phyloP scores from a whole-genome alignment of 1,140 invertebrate genomes.

The Phthorimaea operculella region DNA sequence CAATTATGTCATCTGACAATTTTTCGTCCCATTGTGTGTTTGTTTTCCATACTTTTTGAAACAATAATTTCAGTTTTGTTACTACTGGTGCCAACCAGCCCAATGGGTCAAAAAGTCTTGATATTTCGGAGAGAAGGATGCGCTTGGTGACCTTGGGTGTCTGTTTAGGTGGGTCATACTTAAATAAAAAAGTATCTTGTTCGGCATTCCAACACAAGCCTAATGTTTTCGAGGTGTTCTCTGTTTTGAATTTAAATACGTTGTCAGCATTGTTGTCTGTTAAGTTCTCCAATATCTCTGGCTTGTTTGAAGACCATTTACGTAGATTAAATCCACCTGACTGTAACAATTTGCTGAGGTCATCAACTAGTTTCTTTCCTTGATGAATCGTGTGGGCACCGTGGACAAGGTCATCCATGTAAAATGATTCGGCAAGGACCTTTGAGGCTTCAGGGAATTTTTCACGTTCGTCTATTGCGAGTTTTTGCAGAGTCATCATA shows the following conservation, averaged over 20 bases:
- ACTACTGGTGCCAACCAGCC: slow-evolving; percentile 45
- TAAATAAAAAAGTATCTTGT: slow-evolving; percentile 16
- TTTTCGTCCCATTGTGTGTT: slow-evolving; percentile 17
- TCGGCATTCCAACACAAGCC: slow-evolving; percentile 18
- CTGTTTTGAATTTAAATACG: slow-evolving; percentile 10
- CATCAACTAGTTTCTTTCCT: slow-evolving; percentile 18
- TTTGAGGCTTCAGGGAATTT: slow-evolving; percentile 11
- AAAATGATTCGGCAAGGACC: slow-evolving; percentile 11
- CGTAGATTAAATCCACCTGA: slow-evolving; percentile 23
- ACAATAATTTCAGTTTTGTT: slow-evolving; percentile 41
- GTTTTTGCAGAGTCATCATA: slow-evolving; percentile 2
- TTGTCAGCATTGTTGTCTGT: neutral
- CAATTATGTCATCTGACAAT: slow-evolving; percentile 7
- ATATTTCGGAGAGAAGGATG: slow-evolving; percentile 18
- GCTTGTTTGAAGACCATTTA: slow-evolving; percentile 24
- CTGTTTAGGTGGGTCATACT: too few relatives aligned
- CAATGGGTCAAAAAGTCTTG: slow-evolving; percentile 38
- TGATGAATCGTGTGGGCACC: slow-evolving; percentile 10
- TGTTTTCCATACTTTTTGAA: slow-evolving; percentile 47
- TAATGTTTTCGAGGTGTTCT: slow-evolving; percentile 14
- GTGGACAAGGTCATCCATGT: slow-evolving; percentile 8
- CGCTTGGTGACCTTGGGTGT: slow-evolving; percentile 15
- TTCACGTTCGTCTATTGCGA: neutral
- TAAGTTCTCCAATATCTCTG: slow-evolving; percentile 5
- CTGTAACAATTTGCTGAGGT: slow-evolving; percentile 24